Percentiles rank a stretch among this genome's conserved stretches.
Conservation (phyloP, 2,113 vertebrate species). For the Cercopithecus mona region DNA sequence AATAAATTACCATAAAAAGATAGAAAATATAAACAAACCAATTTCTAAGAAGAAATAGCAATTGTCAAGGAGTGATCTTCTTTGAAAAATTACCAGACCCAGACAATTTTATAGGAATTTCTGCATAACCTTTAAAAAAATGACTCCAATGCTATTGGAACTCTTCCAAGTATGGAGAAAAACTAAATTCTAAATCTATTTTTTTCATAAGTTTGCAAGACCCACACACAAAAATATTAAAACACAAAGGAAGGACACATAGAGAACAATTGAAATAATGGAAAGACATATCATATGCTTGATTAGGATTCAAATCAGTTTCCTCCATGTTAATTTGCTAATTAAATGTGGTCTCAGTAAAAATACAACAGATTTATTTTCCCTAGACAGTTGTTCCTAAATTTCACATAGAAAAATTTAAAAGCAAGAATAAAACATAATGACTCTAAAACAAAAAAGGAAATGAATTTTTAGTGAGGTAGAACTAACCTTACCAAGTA, state of each 20-base stretch:
- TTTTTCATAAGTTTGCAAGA: not conserved
- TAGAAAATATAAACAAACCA: conserved; percentile 19
- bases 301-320: conserved; percentile 1
- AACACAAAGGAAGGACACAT: not conserved
- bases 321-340: conserved; percentile 11
- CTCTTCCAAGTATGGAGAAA: not conserved
- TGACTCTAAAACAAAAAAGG: not conserved
- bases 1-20: conserved; percentile 66
- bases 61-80: conserved; percentile 10
- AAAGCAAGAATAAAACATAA: conserved; percentile 24
- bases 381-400: not conserved
- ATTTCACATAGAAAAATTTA: conserved; percentile 26
- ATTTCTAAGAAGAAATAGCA: conserved; percentile 57
- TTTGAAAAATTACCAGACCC: conserved; percentile 4
- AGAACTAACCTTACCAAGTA: not conserved
- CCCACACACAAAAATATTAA: not conserved
- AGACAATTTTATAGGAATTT: conserved; percentile 48
- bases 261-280: not conserved
- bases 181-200: not conserved
- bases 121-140: not conserved
- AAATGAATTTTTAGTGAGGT: not conserved
- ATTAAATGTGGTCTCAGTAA: conserved; percentile 16
- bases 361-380: conserved; percentile 1
- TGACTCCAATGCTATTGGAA: not conserved
- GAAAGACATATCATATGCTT: not conserved